phyloP scores from a whole-genome alignment of 2,113 vertebrate species.

The Vidua chalybeata region DNA sequence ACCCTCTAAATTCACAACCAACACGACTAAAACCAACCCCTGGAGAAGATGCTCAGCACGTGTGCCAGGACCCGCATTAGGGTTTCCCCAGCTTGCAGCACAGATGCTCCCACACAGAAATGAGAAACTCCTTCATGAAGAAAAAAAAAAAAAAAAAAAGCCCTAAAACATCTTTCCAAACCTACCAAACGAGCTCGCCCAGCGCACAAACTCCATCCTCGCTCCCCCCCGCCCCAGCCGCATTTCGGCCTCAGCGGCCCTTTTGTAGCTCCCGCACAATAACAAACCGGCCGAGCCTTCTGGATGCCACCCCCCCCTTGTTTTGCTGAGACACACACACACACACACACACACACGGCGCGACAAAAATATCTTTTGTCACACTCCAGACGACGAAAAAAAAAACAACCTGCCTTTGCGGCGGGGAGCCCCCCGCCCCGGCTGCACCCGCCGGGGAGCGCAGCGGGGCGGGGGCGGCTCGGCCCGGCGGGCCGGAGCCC shows the following conservation, averaged over 20 bases:
- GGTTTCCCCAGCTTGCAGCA: not conserved
- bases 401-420: slow-evolving; percentile 8
- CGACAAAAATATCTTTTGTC: slow-evolving; percentile 41
- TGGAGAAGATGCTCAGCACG: not conserved
- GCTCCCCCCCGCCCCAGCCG: not conserved
- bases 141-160: not conserved
- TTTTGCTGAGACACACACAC: not conserved
- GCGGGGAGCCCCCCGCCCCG: not conserved
- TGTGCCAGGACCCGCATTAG: not conserved
- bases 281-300: slow-evolving; percentile 19
- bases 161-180: not conserved
- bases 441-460: not conserved
- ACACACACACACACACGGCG: not conserved
- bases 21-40: not conserved
- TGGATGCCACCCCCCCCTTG: not conserved
- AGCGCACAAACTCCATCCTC: not conserved
- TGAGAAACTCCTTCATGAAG: not conserved
- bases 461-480: not conserved
- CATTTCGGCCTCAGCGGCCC: not conserved
- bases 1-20: not conserved
- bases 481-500: not conserved
- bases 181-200: not conserved
- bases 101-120: not conserved
- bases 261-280: slow-evolving; percentile 2
- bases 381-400: not conserved